Evolutionary conservation across 2,797 vertebrate genomes (phyloP).

Genomic region (Artibeus lituratus): DNA sequence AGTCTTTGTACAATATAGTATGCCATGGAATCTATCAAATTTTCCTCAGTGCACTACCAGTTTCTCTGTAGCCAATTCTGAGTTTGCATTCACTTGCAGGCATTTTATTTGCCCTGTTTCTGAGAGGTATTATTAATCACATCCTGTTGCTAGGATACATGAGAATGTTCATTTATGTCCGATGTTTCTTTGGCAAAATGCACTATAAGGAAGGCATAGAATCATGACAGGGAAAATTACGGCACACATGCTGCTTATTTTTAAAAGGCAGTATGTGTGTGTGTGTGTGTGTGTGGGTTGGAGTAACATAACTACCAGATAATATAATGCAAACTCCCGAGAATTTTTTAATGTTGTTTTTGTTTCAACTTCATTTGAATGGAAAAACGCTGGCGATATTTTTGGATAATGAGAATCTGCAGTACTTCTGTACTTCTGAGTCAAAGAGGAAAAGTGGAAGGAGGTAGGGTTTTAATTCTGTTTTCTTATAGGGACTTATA

Average conservation of each 20-base stretch:
- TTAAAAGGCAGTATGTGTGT: neutral
- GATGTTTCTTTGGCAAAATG: constrained; percentile 80
- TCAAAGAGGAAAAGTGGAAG: constrained; percentile 28
- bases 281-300: too few relatives aligned
- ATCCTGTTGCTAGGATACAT: constrained; percentile 85
- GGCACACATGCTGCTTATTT: constrained; percentile 57
- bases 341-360: constrained; percentile 7
- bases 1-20: constrained; percentile 55
- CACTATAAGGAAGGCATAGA: constrained; percentile 70
- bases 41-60: constrained; percentile 58
- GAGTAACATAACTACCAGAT: neutral
- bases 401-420: constrained; percentile 20
- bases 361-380: constrained; percentile 46
- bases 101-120: constrained; percentile 80
- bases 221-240: constrained; percentile 76
- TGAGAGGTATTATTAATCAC: constrained; percentile 84
- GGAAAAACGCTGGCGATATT: constrained; percentile 13
- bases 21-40: constrained; percentile 66
- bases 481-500: neutral
- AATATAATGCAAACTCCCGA: constrained; percentile 15
- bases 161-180: constrained; percentile 82
- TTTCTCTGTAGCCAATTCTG: constrained; percentile 75
- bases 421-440: neutral
- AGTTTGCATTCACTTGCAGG: constrained; percentile 78
- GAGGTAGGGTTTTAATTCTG: neutral